A percentile compares a stretch with the other conserved stretches of the same genome.
phyloP scores from a whole-genome alignment of 1,140 invertebrate genomes.

The Nymphalis io region DNA sequence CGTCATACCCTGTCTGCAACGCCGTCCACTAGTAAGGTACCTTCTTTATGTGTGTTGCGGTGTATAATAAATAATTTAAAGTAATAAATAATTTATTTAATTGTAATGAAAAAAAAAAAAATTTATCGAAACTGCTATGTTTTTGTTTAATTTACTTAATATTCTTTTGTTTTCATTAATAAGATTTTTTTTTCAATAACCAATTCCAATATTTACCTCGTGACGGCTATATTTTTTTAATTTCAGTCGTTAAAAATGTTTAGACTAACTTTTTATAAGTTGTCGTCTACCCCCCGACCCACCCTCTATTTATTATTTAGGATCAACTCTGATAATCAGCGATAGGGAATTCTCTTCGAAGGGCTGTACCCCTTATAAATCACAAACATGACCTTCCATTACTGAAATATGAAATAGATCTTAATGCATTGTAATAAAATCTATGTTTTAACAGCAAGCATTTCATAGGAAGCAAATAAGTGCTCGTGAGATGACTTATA shows the following conservation, averaged over 20 bases:
- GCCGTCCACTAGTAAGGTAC: too few species aligned
- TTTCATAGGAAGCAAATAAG: background rate
- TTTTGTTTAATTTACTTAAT: too few species aligned
- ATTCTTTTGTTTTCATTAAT: too few species aligned
- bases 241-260: background rate
- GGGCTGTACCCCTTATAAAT: slow-evolving; percentile 35
- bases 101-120: too few species aligned
- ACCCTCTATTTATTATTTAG: slow-evolving; percentile 60
- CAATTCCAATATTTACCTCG: too few species aligned
- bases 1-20: too few species aligned
- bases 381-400: slow-evolving; percentile 13
- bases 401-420: background rate
- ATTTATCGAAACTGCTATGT: too few species aligned
- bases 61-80: too few species aligned
- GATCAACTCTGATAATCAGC: slow-evolving; percentile 55
- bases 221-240: too few species aligned
- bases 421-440: background rate
- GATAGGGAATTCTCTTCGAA: slow-evolving; percentile 34
- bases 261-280: background rate
- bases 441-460: background rate
- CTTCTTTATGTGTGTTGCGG: too few species aligned
- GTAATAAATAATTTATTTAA: too few species aligned
- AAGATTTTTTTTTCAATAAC: too few species aligned
- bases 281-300: background rate
- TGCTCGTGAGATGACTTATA: slow-evolving; percentile 29